A percentile compares a stretch with the other conserved stretches of the same genome.
phyloP scores from a whole-genome alignment of 1,140 invertebrate genomes.

The Drosophila hydei region DNA sequence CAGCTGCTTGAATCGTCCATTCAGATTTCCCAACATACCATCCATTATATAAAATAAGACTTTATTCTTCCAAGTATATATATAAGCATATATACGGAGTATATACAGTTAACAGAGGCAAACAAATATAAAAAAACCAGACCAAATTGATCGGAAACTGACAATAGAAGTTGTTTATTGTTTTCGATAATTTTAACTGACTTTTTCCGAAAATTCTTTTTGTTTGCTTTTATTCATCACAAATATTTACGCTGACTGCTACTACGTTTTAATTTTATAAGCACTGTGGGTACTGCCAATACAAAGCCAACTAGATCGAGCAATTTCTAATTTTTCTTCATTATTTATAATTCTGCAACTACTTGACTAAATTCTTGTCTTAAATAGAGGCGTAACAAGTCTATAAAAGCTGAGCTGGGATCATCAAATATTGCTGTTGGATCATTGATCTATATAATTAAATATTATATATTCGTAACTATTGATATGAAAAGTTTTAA shows the following conservation, averaged over 20 bases:
- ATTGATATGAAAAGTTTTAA: too few relatives aligned
- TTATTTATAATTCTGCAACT: too few relatives aligned
- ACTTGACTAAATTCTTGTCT: too few relatives aligned
- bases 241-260: background rate
- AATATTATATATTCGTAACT: too few relatives aligned
- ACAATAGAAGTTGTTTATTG: background rate
- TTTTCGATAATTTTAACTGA: background rate
- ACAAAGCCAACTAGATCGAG: conserved; percentile 8
- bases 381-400: too few relatives aligned
- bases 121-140: background rate
- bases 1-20: conserved; percentile 47
- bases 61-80: too few relatives aligned
- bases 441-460: too few relatives aligned
- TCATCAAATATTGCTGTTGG: too few relatives aligned
- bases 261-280: background rate
- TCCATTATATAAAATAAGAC: conserved; percentile 37
- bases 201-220: background rate
- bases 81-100: background rate
- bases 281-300: background rate
- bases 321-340: background rate
- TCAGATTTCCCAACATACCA: conserved; percentile 50
- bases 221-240: background rate
- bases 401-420: too few relatives aligned
- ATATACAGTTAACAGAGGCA: background rate
- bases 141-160: too few relatives aligned